Conservation (phyloP, 2,888 invertebrate genomes). For the Epistrophe eligans region DNA sequence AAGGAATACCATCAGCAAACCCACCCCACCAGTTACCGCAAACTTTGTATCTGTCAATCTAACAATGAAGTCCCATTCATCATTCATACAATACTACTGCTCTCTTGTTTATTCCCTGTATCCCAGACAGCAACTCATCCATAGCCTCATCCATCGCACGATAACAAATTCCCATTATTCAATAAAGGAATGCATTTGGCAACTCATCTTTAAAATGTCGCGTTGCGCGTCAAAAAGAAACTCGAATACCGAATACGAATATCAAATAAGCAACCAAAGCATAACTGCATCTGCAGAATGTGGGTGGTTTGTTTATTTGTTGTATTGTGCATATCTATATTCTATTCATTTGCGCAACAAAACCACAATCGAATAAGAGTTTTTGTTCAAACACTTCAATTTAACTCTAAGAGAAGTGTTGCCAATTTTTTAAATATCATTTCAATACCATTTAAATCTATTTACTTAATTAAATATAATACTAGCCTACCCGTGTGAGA, state of each 20-base stretch:
- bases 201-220: constrained; percentile 39
- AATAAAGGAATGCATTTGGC: constrained; percentile 59
- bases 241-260: neutral
- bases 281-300: constrained; percentile 25
- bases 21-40: constrained; percentile 14
- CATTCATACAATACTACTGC: constrained; percentile 23
- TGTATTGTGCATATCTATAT: constrained; percentile 9
- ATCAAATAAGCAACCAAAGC: neutral
- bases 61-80: constrained; percentile 63
- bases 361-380: constrained; percentile 8
- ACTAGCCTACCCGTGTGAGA: no score
- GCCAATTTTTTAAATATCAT: neutral
- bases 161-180: constrained; percentile 63
- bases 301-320: constrained; percentile 19
- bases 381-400: constrained; percentile 7
- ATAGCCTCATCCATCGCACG: constrained; percentile 9
- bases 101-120: constrained; percentile 11
- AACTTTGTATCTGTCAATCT: constrained; percentile 67
- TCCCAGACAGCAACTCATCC: constrained; percentile 5
- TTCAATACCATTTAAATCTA: no score
- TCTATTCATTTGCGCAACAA: constrained; percentile 24
- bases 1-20: constrained; percentile 24
- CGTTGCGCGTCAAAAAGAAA: constrained; percentile 5
- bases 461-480: no score
- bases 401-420: neutral